Percentiles rank a stretch among this genome's conserved stretches.
Conservation (phyloP, 2,113 vertebrate species). For the Mustela lutreola region DNA sequence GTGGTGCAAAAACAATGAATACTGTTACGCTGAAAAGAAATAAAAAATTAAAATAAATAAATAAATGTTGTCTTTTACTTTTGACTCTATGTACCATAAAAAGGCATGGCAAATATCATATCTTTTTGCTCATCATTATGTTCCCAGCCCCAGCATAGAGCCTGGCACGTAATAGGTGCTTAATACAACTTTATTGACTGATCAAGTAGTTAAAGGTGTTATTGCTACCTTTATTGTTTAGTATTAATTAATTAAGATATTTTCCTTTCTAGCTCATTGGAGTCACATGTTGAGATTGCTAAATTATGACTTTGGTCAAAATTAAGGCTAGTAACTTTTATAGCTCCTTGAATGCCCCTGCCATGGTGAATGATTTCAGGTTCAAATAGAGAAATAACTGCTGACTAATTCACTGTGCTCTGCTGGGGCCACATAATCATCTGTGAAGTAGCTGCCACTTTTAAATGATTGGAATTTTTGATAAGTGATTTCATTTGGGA, state of each 20-base stretch:
- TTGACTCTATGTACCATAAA: neutral
- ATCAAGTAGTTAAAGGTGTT: neutral
- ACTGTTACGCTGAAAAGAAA: too few species aligned
- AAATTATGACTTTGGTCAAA: neutral
- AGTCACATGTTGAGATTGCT: neutral
- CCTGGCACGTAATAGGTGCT: neutral
- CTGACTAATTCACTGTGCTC: neutral
- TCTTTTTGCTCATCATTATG: neutral
- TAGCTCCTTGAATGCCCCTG: neutral
- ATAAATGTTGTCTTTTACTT: neutral
- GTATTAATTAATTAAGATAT: neutral
- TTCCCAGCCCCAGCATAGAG: neutral
- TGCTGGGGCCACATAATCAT: neutral
- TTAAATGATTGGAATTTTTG: slow-evolving; percentile 38
- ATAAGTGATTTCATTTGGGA: slow-evolving; percentile 4
- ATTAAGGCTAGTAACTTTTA: neutral
- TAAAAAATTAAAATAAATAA: too few species aligned
- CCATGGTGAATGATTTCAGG: neutral
- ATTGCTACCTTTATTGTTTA: neutral
- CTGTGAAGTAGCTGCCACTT: neutral
- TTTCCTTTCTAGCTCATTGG: neutral
- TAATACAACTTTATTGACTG: neutral
- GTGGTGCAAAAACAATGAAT: too few species aligned
- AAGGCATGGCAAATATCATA: neutral
- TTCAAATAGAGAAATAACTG: neutral